A percentile compares a stretch with the other conserved stretches of the same genome.
Conservation (phyloP, 2,113 vertebrate species). For the Emydocephalus ijimae region DNA sequence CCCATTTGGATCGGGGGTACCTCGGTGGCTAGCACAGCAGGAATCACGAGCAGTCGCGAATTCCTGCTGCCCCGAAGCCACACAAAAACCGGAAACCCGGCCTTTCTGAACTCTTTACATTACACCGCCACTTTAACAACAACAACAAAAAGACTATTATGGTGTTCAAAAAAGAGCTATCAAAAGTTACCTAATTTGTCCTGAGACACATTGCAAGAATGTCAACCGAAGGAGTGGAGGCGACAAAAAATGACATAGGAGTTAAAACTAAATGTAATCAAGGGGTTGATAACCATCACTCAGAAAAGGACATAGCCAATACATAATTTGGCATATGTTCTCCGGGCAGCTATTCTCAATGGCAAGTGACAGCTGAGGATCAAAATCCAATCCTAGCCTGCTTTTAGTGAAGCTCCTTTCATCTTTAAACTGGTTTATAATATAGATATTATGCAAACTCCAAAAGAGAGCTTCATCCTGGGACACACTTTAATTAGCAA, state of each 20-base stretch:
- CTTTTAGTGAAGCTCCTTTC: background rate
- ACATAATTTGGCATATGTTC: background rate
- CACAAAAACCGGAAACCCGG: no score
- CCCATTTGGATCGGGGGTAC: no score
- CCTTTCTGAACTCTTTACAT: no score
- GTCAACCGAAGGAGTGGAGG: constrained; percentile 42
- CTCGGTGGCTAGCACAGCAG: no score
- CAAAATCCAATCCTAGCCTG: background rate
- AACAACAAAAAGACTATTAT: constrained; percentile 34
- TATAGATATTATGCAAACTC: background rate
- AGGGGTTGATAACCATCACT: background rate
- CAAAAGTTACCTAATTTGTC: constrained; percentile 64
- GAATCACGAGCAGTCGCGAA: no score
- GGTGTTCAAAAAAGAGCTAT: constrained; percentile 38
- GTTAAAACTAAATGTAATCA: background rate
- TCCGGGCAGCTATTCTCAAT: background rate
- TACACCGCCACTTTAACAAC: constrained; percentile 25
- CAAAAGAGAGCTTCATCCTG: background rate
- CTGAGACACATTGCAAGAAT: constrained; percentile 54
- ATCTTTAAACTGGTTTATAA: background rate
- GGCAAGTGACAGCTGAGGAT: background rate
- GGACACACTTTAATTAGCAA: background rate
- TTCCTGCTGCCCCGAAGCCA: no score
- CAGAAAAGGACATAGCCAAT: background rate
- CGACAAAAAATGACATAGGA: background rate